These are phyloP conservation scores for Podarcis cretensis DNA, from an alignment of 2,113 vertebrate species.

Conservation along the genomic window DNA sequence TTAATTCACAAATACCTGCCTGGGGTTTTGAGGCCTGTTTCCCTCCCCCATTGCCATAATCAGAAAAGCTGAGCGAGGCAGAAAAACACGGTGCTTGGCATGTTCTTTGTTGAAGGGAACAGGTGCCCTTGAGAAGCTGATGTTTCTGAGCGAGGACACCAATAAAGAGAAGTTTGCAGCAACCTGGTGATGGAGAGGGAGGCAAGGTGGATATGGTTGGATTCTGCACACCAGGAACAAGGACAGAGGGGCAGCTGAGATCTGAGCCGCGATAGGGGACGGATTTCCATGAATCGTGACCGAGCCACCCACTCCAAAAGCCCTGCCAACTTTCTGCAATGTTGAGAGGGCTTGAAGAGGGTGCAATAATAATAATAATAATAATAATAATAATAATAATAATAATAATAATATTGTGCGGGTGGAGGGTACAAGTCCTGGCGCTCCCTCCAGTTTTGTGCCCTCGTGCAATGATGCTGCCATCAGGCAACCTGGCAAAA, in stretches of 20 bases:
- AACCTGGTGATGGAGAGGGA: background rate
- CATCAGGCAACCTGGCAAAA: no score
- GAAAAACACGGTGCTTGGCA: background rate
- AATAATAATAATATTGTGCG: no score
- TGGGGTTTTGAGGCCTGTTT: background rate
- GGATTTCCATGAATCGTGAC: background rate
- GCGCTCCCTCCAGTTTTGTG: no score
- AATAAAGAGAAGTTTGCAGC: background rate
- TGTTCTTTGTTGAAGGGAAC: background rate
- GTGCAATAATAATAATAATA: no score
- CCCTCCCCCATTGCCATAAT: background rate
- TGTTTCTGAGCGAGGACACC: background rate
- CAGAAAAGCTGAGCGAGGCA: slow-evolving; percentile 7
- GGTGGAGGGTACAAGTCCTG: no score
- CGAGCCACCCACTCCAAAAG: background rate
- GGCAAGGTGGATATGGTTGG: background rate
- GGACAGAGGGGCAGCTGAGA: background rate
- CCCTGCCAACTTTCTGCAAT: background rate
- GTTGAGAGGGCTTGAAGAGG: background rate
- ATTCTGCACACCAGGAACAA: background rate
- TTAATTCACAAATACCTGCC: slow-evolving; percentile 3
- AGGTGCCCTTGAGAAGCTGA: background rate
- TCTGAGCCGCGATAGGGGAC: background rate
- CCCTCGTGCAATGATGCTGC: no score
- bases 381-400: no score